Conservation (phyloP, 2,113 vertebrate species). For the Daubentonia madagascariensis region DNA sequence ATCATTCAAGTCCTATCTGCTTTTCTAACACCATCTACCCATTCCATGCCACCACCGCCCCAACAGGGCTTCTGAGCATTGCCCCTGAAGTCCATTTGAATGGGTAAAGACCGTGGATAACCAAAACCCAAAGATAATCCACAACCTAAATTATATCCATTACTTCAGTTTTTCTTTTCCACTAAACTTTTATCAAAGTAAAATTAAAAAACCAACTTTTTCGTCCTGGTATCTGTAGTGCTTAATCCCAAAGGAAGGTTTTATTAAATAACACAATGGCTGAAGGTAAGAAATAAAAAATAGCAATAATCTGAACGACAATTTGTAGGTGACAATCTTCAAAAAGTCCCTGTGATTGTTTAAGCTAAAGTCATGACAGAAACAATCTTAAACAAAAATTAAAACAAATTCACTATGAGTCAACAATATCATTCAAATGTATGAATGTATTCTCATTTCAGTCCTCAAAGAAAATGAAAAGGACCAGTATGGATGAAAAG, state of each 20-base stretch:
- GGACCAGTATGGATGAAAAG: background rate
- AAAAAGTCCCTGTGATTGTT: conserved; percentile 12
- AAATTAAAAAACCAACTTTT: conserved; percentile 32
- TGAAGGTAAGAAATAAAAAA: conserved; percentile 35
- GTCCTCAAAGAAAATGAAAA: conserved; percentile 22
- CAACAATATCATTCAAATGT: background rate
- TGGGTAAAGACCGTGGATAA: background rate
- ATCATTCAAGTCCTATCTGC: background rate
- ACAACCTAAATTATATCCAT: background rate
- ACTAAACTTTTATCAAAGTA: conserved; percentile 2
- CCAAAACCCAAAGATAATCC: conserved; percentile 22
- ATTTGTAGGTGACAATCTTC: background rate
- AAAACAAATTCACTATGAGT: conserved; percentile 25
- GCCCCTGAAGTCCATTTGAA: background rate
- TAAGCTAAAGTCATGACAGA: background rate
- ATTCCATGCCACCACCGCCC: background rate
- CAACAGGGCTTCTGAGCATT: background rate
- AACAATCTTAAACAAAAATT: conserved; percentile 27
- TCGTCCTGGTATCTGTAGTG: background rate
- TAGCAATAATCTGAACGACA: background rate
- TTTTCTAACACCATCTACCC: background rate
- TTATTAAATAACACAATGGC: conserved; percentile 14
- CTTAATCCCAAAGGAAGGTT: background rate
- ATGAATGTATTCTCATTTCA: background rate
- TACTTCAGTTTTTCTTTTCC: conserved; percentile 8